These are phyloP conservation scores for Lamellibrachia satsuma DNA, from an alignment of 2,888 invertebrate species.

Conservation along the genomic window DNA sequence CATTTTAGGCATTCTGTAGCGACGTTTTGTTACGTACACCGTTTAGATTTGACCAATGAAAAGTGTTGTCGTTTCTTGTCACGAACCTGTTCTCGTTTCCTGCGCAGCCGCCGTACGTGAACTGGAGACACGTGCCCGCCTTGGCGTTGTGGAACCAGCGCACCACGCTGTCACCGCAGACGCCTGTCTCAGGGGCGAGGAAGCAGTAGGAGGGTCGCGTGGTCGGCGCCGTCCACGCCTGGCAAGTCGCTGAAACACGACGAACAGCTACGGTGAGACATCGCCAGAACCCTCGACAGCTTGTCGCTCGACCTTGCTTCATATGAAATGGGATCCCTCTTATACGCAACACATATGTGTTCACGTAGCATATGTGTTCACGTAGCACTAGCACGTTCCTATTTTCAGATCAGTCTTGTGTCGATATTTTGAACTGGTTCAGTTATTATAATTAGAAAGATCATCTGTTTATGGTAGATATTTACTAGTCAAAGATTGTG, in stretches of 20 bases:
- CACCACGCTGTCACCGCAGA: background rate
- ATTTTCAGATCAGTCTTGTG: background rate
- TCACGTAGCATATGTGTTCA: background rate
- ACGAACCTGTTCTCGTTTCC: conserved; percentile 43
- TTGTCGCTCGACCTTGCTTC: background rate
- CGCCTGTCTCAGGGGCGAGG: background rate
- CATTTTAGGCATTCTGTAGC: no score
- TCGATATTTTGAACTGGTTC: background rate
- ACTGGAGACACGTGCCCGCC: conserved; percentile 37
- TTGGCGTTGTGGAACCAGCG: conserved; percentile 41
- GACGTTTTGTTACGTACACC: no score
- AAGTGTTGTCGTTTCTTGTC: background rate
- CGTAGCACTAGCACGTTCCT: background rate
- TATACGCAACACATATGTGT: background rate
- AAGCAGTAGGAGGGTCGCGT: background rate
- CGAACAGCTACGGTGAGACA: background rate
- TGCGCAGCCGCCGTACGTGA: conserved; percentile 42
- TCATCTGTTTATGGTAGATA: background rate
- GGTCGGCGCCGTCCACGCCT: background rate
- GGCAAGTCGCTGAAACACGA: background rate
- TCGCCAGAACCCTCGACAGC: background rate
- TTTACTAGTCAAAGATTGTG: no score
- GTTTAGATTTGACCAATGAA: background rate
- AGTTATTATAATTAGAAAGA: background rate
- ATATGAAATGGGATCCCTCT: background rate